Conservation (phyloP, 2,888 invertebrate species). For the Melipona beecheii region DNA sequence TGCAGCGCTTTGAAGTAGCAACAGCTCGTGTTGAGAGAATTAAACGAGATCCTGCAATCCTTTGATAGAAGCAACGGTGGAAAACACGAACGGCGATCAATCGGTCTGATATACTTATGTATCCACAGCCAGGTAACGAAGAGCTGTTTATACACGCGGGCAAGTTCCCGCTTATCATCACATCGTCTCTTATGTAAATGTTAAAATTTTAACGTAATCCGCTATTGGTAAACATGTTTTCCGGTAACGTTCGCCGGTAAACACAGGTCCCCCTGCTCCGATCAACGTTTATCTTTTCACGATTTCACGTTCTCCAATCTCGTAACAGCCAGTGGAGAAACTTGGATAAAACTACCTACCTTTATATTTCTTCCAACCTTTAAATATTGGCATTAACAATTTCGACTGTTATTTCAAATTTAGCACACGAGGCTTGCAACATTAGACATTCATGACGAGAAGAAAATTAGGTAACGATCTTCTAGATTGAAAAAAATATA, state of each 20-base stretch:
- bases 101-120: not conserved
- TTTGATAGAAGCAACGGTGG: not conserved
- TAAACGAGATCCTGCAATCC: not conserved
- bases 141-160: not conserved
- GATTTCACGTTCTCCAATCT: not conserved
- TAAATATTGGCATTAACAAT: too few relatives aligned
- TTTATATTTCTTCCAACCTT: not conserved
- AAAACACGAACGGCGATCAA: not conserved
- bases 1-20: too few relatives aligned
- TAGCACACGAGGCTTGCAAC: too few relatives aligned
- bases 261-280: not conserved
- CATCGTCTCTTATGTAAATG: constrained; percentile 23
- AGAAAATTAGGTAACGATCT: too few relatives aligned
- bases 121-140: not conserved
- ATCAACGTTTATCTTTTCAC: constrained; percentile 18
- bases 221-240: constrained; percentile 47
- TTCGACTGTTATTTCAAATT: too few relatives aligned
- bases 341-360: not conserved
- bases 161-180: constrained; percentile 8
- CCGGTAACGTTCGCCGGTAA: constrained; percentile 6
- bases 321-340: not conserved
- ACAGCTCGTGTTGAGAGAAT: too few relatives aligned
- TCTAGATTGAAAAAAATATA: too few relatives aligned
- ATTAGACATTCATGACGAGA: too few relatives aligned
- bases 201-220: constrained; percentile 36